phyloP scores from a whole-genome alignment of 2,888 invertebrate species.

The Pyrrhia umbra region DNA sequence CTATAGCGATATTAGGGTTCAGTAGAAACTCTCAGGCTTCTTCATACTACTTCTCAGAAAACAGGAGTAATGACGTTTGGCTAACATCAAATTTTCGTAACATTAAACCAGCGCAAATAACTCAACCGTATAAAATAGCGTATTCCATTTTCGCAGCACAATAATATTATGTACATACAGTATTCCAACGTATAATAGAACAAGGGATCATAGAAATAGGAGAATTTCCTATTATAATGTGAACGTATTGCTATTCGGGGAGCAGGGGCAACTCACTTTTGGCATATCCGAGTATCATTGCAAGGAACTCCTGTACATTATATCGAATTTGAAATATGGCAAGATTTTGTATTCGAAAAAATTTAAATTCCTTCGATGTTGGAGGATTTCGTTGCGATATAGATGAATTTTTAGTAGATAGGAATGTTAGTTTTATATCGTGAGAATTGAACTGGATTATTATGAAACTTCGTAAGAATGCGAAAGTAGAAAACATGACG shows the following conservation, averaged over 20 bases:
- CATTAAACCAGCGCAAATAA: slow-evolving; percentile 20
- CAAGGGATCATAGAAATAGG: slow-evolving; percentile 51
- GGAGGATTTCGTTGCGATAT: slow-evolving; percentile 27
- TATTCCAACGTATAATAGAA: slow-evolving; percentile 53
- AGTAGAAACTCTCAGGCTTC: background rate
- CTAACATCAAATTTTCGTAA: slow-evolving; percentile 11
- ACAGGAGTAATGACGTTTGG: background rate
- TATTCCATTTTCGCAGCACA: slow-evolving; percentile 18
- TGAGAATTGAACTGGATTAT: slow-evolving; percentile 1
- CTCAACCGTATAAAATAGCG: slow-evolving; percentile 11
- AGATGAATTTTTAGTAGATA: slow-evolving; percentile 28
- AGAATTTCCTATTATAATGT: slow-evolving; percentile 38
- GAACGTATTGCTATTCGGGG: slow-evolving; percentile 38
- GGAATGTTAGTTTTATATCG: slow-evolving; percentile 20
- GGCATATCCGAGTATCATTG: slow-evolving; percentile 31
- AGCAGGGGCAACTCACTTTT: slow-evolving; percentile 42
- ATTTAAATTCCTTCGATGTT: slow-evolving; percentile 41
- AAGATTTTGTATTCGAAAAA: slow-evolving; percentile 29
- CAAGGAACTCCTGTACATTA: slow-evolving; percentile 21
- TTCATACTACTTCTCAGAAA: background rate
- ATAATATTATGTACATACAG: slow-evolving; percentile 45
- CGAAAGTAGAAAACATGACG: background rate
- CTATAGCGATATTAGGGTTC: background rate
- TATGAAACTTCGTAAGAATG: background rate
- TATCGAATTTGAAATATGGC: slow-evolving; percentile 48